These are phyloP conservation scores for Tangachromis dhanisi DNA, from an alignment of 2,113 vertebrate species.

Conservation along the genomic window DNA sequence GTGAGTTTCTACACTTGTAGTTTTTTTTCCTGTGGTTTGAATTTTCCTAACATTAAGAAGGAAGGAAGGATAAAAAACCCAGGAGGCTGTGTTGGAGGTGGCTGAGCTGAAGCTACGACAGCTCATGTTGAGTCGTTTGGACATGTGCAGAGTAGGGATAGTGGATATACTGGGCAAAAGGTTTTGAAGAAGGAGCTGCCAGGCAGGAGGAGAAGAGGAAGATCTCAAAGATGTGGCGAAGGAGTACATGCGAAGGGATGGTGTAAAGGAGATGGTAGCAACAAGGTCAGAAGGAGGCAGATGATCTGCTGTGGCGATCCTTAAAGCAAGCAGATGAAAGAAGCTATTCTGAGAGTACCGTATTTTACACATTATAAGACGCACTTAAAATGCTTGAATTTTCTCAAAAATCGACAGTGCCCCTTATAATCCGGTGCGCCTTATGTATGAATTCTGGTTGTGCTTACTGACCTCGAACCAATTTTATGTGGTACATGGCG, in stretches of 20 bases:
- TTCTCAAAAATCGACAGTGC: not conserved
- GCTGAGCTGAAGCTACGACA: not conserved
- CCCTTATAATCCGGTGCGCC: not conserved
- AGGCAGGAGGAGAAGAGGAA: not conserved
- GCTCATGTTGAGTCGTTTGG: not conserved
- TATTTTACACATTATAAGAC: not conserved
- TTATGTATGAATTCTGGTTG: not conserved
- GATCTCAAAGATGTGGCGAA: not conserved
- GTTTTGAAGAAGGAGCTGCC: not conserved
- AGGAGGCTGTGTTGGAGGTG: not conserved
- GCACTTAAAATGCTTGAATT: not conserved
- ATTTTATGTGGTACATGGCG: not conserved
- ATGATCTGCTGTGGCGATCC: not conserved
- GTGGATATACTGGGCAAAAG: not conserved
- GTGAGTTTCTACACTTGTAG: not conserved
- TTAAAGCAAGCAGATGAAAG: not conserved
- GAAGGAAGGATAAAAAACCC: not conserved
- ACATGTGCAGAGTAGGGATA: not conserved
- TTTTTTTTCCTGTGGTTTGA: not conserved
- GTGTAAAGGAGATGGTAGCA: not conserved
- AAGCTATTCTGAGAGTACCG: not conserved
- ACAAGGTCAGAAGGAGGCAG: not conserved
- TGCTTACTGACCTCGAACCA: not conserved
- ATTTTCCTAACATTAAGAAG: not conserved
- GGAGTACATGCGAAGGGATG: not conserved